phyloP scores from a whole-genome alignment of 2,888 invertebrate species.

The Rotaria magnacalcarata region DNA sequence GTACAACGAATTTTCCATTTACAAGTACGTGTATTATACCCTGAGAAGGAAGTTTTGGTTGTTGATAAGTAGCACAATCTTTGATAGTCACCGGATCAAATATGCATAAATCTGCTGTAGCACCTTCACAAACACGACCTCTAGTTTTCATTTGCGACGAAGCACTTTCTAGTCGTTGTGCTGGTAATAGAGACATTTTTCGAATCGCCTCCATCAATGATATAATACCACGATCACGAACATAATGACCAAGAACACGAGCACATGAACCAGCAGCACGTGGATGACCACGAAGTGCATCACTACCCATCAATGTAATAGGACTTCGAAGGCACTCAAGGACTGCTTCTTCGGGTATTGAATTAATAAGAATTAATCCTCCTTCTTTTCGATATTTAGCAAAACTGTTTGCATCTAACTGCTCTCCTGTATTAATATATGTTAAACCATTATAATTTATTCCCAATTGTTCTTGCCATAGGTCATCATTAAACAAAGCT shows the following conservation, averaged over 20 bases:
- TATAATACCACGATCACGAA: constrained; percentile 5
- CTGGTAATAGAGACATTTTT: constrained; percentile 25
- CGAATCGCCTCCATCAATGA: constrained; percentile 22
- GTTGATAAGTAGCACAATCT: background rate
- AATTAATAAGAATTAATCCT: constrained; percentile 15
- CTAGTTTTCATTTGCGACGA: background rate
- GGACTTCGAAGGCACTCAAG: constrained; percentile 22
- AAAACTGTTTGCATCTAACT: background rate
- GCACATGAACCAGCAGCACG: constrained; percentile 4
- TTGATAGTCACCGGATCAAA: background rate
- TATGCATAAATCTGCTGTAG: constrained; percentile 23
- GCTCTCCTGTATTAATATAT: background rate
- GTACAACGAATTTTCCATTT: background rate
- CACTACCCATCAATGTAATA: constrained; percentile 25
- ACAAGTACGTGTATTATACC: constrained; percentile 18
- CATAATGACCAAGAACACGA: constrained; percentile 31
- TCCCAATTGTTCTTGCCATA: constrained; percentile 17
- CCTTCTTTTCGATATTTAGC: background rate
- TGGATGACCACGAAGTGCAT: constrained; percentile 35
- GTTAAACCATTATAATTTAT: background rate
- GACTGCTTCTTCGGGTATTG: constrained; percentile 22
- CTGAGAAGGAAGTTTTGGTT: background rate
- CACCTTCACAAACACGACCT: background rate
- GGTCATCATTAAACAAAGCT: background rate
- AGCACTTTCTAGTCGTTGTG: constrained; percentile 19